These are phyloP conservation scores for Nebria ingens DNA, from an alignment of 1,140 invertebrate species.

Conservation along the genomic window DNA sequence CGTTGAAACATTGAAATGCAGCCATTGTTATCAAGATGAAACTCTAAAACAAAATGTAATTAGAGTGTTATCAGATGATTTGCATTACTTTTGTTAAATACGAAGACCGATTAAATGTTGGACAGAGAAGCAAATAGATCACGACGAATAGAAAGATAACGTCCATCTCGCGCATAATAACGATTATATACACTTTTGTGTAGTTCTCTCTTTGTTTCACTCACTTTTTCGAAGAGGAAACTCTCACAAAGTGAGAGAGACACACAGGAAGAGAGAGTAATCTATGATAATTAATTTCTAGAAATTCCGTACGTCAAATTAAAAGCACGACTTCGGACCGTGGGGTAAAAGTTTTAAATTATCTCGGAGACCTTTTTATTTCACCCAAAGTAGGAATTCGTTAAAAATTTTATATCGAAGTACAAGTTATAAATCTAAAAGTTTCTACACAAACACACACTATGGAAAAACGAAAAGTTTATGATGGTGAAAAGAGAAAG, in stretches of 20 bases:
- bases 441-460: constrained; percentile 12
- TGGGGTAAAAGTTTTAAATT: constrained; percentile 5
- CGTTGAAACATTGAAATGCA: no score
- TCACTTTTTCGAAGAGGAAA: no score
- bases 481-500: background rate
- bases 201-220: no score
- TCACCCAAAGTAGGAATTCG: constrained; percentile 16
- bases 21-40: background rate
- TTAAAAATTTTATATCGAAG: constrained; percentile 25
- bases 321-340: no score
- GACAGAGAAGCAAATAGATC: background rate
- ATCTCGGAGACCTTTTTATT: constrained; percentile 7
- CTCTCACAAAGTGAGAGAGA: no score
- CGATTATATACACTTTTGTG: background rate
- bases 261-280: no score
- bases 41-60: background rate
- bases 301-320: constrained; percentile 8
- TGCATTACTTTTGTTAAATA: constrained; percentile 5
- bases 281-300: constrained; percentile 9
- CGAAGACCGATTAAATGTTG: background rate
- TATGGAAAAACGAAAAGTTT: background rate
- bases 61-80: background rate
- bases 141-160: background rate
- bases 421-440: constrained; percentile 26
- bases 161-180: background rate